Evolutionary conservation across 2,113 vertebrate species (phyloP).

Genomic region (Cololabis saira): DNA sequence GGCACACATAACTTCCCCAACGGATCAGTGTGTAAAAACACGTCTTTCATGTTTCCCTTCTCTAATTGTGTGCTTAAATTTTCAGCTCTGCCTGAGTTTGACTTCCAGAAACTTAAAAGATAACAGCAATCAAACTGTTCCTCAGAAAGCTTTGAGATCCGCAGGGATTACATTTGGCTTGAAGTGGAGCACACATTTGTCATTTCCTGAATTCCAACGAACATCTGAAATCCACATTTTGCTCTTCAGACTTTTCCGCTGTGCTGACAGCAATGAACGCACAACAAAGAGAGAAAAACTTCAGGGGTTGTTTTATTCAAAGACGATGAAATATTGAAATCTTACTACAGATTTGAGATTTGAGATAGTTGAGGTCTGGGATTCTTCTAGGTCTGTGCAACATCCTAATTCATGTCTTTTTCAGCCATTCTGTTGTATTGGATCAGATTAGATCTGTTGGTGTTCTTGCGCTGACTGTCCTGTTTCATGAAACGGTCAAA

Average conservation of each 20-base stretch:
- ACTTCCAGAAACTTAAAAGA: not conserved
- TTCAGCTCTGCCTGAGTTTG: not conserved
- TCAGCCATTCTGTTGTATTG: too few relatives aligned
- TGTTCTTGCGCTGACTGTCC: too few relatives aligned
- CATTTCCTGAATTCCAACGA: constrained; percentile 37
- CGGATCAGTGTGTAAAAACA: not conserved
- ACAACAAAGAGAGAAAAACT: not conserved
- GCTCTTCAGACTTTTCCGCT: not conserved
- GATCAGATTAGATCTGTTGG: too few relatives aligned
- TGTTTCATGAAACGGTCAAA: too few relatives aligned
- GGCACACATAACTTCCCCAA: not conserved
- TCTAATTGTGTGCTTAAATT: not conserved
- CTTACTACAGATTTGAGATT: too few relatives aligned
- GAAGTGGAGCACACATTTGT: not conserved
- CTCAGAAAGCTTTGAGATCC: not conserved
- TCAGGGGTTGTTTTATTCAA: not conserved
- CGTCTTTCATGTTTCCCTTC: not conserved
- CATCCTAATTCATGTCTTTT: too few relatives aligned
- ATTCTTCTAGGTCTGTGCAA: too few relatives aligned
- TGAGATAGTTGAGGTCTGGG: too few relatives aligned
- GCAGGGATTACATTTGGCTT: constrained; percentile 13
- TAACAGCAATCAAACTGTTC: not conserved
- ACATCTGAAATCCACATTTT: constrained; percentile 28
- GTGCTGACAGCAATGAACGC: not conserved
- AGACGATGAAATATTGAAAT: too few relatives aligned